Percentiles rank a stretch among this genome's conserved stretches.
Evolutionary conservation across 2,113 vertebrate genomes (phyloP).

Genomic region (Ailurus styani): DNA sequence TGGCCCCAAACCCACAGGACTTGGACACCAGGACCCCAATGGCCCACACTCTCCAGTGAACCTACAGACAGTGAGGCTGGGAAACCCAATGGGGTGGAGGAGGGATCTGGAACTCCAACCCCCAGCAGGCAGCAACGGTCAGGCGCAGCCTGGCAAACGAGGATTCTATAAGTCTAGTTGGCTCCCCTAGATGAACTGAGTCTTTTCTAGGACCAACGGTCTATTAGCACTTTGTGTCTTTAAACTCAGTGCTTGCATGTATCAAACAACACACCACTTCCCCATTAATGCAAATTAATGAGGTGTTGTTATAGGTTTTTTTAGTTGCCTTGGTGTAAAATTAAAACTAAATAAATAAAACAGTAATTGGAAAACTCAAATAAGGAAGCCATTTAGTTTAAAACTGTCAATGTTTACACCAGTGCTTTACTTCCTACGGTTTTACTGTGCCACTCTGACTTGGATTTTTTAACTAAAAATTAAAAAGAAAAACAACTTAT

Average conservation of each 20-base stretch:
- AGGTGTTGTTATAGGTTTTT: neutral
- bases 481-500: neutral
- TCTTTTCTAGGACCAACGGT: neutral
- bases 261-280: neutral
- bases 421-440: neutral
- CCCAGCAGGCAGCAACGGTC: neutral
- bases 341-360: constrained; percentile 64
- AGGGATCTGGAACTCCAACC: neutral
- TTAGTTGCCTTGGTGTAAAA: constrained; percentile 18
- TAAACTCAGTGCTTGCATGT: neutral
- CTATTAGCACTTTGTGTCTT: neutral
- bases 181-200: neutral
- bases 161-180: accelerated
- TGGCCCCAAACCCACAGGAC: neutral
- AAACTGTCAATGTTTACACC: constrained; percentile 30
- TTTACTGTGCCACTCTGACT: neutral
- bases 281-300: constrained; percentile 32
- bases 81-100: neutral
- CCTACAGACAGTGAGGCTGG: neutral
- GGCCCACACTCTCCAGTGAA: neutral
- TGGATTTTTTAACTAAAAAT: neutral
- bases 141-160: neutral
- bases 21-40: neutral
- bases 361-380: constrained; percentile 45
- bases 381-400: constrained; percentile 40